These are phyloP conservation scores for Copidosoma floridanum DNA, from an alignment of 1,140 invertebrate genomes.

Conservation along the genomic window DNA sequence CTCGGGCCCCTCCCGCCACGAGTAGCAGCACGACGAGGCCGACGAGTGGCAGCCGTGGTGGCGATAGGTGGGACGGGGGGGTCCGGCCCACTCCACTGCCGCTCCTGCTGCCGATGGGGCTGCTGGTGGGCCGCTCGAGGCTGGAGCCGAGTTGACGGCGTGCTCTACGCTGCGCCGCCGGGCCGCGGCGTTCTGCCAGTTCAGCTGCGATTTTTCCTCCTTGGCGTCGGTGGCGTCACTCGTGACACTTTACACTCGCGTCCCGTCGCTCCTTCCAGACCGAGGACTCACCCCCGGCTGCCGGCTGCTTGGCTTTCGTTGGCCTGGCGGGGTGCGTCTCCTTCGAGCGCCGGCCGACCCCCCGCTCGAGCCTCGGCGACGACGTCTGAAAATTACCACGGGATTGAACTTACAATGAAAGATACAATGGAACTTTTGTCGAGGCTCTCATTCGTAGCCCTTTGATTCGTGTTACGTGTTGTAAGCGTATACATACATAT, in stretches of 20 bases:
- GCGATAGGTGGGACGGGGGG: neutral
- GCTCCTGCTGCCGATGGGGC: neutral
- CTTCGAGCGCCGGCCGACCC: neutral
- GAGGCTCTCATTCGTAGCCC: no score
- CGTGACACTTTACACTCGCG: no score
- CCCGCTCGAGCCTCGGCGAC: neutral
- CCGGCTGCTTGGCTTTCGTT: no score
- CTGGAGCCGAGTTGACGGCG: neutral
- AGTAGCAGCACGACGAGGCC: neutral
- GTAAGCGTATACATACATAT: no score
- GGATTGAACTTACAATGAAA: no score
- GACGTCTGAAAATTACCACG: no score
- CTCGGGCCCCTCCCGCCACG: neutral
- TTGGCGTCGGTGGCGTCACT: no score
- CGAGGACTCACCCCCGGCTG: no score
- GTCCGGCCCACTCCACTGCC: neutral
- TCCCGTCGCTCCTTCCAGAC: neutral
- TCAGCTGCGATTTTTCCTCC: constrained; percentile 14
- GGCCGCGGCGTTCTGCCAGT: constrained; percentile 20
- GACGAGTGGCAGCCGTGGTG: neutral
- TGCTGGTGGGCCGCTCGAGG: neutral
- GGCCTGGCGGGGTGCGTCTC: no score
- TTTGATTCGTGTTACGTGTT: no score
- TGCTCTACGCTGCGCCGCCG: constrained; percentile 4
- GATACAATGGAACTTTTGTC: no score